A percentile compares a stretch with the other conserved stretches of the same genome.
phyloP scores from a whole-genome alignment of 2,113 vertebrate genomes.

The Sarotherodon lohbergeri region DNA sequence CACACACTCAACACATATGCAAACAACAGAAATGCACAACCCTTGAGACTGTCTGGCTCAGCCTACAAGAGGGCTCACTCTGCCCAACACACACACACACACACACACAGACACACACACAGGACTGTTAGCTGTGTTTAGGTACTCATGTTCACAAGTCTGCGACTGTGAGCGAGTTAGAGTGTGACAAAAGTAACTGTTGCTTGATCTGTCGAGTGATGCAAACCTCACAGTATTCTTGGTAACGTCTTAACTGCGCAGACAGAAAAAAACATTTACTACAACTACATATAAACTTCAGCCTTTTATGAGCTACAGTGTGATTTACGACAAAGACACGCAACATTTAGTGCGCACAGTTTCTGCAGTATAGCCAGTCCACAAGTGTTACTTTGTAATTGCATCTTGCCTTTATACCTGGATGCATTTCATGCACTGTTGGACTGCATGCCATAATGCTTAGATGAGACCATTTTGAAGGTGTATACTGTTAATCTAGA shows the following conservation, averaged over 20 bases:
- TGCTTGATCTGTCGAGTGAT: background rate
- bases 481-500: background rate
- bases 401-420: background rate
- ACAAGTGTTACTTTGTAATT: background rate
- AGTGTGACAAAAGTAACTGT: background rate
- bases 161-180: slow-evolving; percentile 11
- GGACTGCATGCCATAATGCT: background rate
- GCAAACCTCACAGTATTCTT: background rate
- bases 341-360: background rate
- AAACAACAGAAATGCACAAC: background rate
- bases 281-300: background rate
- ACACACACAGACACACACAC: background rate
- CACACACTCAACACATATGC: background rate
- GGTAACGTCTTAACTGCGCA: background rate
- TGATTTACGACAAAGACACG: background rate
- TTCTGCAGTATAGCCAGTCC: background rate
- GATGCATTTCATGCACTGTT: background rate
- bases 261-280: background rate
- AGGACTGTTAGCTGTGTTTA: background rate
- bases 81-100: background rate
- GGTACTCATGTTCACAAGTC: slow-evolving; percentile 6
- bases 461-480: background rate
- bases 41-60: background rate
- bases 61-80: background rate
- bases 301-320: background rate